Evolutionary conservation across 2,797 vertebrate genomes (phyloP), one percentile per base, ranked within the genome.

Genomic region (Microctenopoma stevenorrisi): DNA sequence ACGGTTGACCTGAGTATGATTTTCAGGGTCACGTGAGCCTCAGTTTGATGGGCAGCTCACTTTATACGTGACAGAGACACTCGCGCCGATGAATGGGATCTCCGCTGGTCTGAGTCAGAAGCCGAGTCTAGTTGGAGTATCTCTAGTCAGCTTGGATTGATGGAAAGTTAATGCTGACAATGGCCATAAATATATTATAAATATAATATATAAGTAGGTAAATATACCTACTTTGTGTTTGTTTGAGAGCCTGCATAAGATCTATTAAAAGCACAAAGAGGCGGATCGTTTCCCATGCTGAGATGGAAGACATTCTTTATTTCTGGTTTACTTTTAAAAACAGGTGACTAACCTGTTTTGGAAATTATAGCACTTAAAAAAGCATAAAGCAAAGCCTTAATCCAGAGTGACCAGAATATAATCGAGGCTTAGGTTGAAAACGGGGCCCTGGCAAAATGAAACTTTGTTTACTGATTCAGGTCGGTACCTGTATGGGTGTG

Each of bases 311-410:
- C 48, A 1, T 69, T 70, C 53, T 69, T 66, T 48, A 25, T 13
- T 38, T 48, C 61, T 65, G 63, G 18, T 25, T 43, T 11, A 37
- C 42, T 37, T 68, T 16, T 62, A 30, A 81, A 77, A 89, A 87
- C 82, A 87, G 88, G 89, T 94, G 92, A 93, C 80, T 92, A 91
- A 92, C 85, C 81, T 92, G 88, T 88, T 94, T 88, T 91, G 82
- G 69, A 89, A 89, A 90, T 71, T 74, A 7, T 1, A 62, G 68
- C 72, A 35, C 46, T n/a, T 43, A 52, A 40, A 59, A 67, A 60
- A 68, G 2, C 69, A 85, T 63, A 79, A 85, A 84, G 73, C 76
- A 35, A 64, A 79, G 37, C 73, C 6, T 44, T 86, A 75, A 87
- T 89, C 87, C 90, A 79, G 72, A 73, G 56, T 88, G 89, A 86